Conservation (phyloP, 2,888 invertebrate species). For the Branchellion lobata region DNA sequence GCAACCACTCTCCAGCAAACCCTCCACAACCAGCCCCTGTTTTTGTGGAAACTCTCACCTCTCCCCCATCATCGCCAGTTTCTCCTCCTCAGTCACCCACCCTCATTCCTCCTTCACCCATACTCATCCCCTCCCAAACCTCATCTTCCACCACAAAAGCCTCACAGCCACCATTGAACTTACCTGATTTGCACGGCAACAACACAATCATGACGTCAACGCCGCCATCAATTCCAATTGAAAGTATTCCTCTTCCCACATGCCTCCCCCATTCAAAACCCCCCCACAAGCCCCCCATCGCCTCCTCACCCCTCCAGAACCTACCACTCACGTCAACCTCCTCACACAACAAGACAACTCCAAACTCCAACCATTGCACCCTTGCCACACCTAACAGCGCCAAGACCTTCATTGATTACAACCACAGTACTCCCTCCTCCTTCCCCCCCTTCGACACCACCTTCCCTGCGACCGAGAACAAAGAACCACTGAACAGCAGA, state of each 20-base stretch:
- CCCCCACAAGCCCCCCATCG: background rate
- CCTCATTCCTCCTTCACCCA: background rate
- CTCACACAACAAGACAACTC: background rate
- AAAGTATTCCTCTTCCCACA: conserved; percentile 1
- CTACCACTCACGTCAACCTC: background rate
- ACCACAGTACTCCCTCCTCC: no score
- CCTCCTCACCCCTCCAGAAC: background rate
- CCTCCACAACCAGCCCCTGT: background rate
- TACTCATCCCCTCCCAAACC: background rate
- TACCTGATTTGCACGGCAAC: no score
- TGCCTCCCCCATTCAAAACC: background rate
- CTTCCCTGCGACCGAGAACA: no score
- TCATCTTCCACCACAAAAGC: background rate
- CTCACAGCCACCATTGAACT: no score
- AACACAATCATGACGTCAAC: no score
- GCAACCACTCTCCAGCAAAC: background rate
- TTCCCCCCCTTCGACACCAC: no score
- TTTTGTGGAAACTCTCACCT: background rate
- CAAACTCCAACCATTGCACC: background rate
- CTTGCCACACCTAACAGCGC: background rate
- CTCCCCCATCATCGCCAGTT: background rate
- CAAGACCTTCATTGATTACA: no score
- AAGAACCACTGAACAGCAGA: background rate
- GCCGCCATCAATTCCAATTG: background rate
- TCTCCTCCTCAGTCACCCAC: background rate